Evolutionary conservation across 2,113 vertebrate genomes (phyloP).

Genomic region (Triplophysa dalaica): DNA sequence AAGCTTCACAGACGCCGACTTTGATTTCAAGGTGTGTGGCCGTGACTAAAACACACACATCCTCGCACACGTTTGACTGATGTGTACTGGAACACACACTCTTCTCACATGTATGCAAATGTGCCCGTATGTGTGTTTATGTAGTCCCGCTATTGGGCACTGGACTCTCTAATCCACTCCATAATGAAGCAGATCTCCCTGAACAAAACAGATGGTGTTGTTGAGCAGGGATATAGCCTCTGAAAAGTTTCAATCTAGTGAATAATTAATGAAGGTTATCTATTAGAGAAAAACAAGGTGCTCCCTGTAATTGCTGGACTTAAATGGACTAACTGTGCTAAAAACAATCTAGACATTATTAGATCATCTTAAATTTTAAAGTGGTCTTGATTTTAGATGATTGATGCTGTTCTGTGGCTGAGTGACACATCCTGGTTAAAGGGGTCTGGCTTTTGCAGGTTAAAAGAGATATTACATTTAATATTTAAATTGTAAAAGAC

Average conservation of each 20-base stretch:
- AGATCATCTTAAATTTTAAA: not conserved
- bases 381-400: too few species aligned
- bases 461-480: too few species aligned
- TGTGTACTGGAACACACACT: not conserved
- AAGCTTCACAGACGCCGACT: constrained; percentile 94
- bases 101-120: constrained; percentile 11
- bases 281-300: constrained; percentile 16
- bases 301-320: not conserved
- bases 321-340: not conserved
- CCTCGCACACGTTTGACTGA: not conserved
- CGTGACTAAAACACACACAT: constrained; percentile 17
- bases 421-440: too few species aligned
- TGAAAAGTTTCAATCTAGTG: constrained; percentile 45
- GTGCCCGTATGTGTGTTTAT: not conserved
- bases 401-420: too few species aligned
- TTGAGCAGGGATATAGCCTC: constrained; percentile 18
- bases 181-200: constrained; percentile 45
- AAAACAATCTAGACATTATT: not conserved
- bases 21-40: constrained; percentile 92
- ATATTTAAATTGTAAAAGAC: too few species aligned
- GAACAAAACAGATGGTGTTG: constrained; percentile 44
- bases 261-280: constrained; percentile 53
- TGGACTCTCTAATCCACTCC: constrained; percentile 30
- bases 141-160: constrained; percentile 16
- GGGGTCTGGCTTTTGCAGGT: too few species aligned